Evolutionary conservation across 2,888 invertebrate species (phyloP), one percentile per base, ranked within the genome.

Genomic region (Drosophila buzzatii): DNA sequence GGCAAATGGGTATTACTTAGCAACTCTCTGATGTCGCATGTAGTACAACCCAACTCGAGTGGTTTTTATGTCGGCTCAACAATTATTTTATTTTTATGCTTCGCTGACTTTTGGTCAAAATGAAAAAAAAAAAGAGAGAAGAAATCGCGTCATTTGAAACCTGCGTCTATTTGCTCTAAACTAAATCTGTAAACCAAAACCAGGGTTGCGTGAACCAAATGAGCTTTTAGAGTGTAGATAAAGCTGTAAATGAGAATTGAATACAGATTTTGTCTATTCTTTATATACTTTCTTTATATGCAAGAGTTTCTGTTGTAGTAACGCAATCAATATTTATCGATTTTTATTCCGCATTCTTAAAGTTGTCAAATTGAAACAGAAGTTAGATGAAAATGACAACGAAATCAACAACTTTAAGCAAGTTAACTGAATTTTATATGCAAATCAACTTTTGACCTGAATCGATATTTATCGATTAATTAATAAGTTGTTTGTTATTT

Each of bases 41-140:
- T 31, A 12, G n/a, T 12, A 16, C 35, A 47, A 41, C 3, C 53
- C 53, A 42, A 35, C 42, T 52, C 39, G 55, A 51, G 57, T 53
- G 52, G 44, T 35, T 37, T 59, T 65, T 69, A 72, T 63, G 70
- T 18, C 33, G 51, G 70, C 65, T 53, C 60, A 66, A 82, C 73
- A 70, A 74, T 89, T 87, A 89, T 85, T 71, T 78, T 76, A 82
- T 85, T 78, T 82, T 74, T 71, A 85, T 80, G 85, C 82, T 72
- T 64, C 59, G 74, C 63, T 62, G 87, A 74, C 69, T 87, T n/a
- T 77, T 65, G 70, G 69, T 68, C 69, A 72, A 79, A 49, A 31
- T 23, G 1, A 44, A 12, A 20, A 12, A 27, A 47, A 27, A 31
- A 10, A 23, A 45, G 6, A 4, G 12, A 33, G 33, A 49, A 49